A percentile compares a stretch with the other conserved stretches of the same genome.
Conservation (phyloP, 2,113 vertebrate genomes). For the Dissostichus mawsoni region DNA sequence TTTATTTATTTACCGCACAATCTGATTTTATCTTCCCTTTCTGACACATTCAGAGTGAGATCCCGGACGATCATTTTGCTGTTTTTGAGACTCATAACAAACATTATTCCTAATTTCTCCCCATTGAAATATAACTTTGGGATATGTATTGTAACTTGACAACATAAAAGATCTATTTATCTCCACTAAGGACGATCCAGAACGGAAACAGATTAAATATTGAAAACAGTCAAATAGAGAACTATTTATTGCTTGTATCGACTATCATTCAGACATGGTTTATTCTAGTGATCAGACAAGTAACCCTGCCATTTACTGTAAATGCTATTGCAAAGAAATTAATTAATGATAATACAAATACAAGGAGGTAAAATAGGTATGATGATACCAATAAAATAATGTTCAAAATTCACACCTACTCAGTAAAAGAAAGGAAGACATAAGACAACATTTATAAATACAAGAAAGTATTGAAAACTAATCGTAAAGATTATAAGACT, state of each 20-base stretch:
- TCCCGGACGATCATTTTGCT: no score
- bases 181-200: background rate
- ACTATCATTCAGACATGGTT: background rate
- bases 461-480: no score
- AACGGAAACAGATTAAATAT: background rate
- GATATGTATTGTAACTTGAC: slow-evolving; percentile 19
- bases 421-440: no score
- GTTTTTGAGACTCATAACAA: no score
- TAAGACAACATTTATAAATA: no score
- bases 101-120: background rate
- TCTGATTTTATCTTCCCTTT: slow-evolving; percentile 39
- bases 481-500: no score
- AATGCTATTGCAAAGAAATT: background rate
- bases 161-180: background rate
- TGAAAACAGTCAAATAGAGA: background rate
- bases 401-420: no score
- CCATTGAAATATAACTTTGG: slow-evolving; percentile 6
- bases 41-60: no score
- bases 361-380: no score
- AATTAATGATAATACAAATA: no score
- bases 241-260: background rate
- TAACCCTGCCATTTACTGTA: background rate
- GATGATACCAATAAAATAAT: no score
- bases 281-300: background rate
- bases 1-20: slow-evolving; percentile 41